Conservation (phyloP, 2,888 invertebrate genomes). For the Aspidiotus rigidus region DNA sequence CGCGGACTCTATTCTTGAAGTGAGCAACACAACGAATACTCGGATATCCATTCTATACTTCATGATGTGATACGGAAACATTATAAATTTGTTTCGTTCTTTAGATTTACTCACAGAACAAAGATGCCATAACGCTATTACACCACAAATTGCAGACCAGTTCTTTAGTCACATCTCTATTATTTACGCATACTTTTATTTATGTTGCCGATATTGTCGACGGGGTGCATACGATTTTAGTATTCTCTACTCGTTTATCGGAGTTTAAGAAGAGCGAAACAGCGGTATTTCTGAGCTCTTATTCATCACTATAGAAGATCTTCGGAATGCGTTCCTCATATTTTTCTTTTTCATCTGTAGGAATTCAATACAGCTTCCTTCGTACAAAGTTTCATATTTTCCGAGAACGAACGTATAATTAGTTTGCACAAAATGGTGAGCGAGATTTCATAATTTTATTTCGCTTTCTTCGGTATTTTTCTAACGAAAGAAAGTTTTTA, state of each 20-base stretch:
- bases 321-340: background rate
- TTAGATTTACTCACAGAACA: slow-evolving; percentile 20
- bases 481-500: background rate
- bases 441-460: too few relatives aligned
- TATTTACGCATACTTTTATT: slow-evolving; percentile 22
- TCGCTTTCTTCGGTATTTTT: background rate
- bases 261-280: slow-evolving; percentile 23
- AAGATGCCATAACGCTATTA: slow-evolving; percentile 16
- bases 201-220: slow-evolving; percentile 31
- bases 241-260: slow-evolving; percentile 25
- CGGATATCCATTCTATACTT: background rate
- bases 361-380: slow-evolving; percentile 25
- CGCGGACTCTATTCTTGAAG: slow-evolving; percentile 22
- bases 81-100: background rate
- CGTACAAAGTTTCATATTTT: slow-evolving; percentile 23
- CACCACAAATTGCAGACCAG: slow-evolving; percentile 25
- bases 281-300: slow-evolving; percentile 1
- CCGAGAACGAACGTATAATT: slow-evolving; percentile 23
- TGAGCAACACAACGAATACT: background rate
- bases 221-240: slow-evolving; percentile 16
- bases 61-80: background rate
- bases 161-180: slow-evolving; percentile 22
- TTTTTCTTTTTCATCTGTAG: slow-evolving; percentile 1
- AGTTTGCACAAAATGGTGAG: slow-evolving; percentile 21
- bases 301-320: background rate